Percentiles rank a stretch among this genome's conserved stretches.
These are phyloP conservation scores for Xanthorhoe spadicearia DNA, from an alignment of 2,888 invertebrate genomes.

Conservation along the genomic window DNA sequence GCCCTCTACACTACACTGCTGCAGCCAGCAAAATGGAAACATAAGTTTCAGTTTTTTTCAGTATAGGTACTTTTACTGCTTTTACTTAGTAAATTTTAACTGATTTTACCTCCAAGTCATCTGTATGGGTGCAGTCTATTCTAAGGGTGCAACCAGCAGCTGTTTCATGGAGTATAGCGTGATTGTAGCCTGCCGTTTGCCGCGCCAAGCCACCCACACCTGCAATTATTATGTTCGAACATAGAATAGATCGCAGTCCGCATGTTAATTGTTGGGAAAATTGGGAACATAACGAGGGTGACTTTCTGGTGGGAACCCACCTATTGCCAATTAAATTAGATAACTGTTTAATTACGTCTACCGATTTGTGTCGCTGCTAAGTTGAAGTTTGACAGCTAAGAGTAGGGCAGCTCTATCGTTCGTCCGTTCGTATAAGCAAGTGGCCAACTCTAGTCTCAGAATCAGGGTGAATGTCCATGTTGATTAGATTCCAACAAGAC, in stretches of 20 bases:
- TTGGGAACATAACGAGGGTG: conserved; percentile 74
- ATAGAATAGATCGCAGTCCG: conserved; percentile 41
- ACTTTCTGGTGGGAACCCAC: conserved; percentile 80
- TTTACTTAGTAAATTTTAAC: neutral
- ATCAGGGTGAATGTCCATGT: no score
- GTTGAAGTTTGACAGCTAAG: conserved; percentile 43
- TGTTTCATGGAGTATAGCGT: conserved; percentile 50
- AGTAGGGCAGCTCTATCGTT: conserved; percentile 17
- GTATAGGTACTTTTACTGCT: no score
- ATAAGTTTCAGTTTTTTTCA: no score
- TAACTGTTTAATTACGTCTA: conserved; percentile 78
- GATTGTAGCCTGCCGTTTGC: conserved; percentile 65
- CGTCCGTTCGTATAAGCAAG: no score
- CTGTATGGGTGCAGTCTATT: neutral
- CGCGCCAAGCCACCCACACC: conserved; percentile 61
- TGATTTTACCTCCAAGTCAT: neutral
- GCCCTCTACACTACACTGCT: no score
- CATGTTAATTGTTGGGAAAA: conserved; percentile 80
- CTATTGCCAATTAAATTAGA: conserved; percentile 83
- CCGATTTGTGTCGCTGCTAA: conserved; percentile 63
- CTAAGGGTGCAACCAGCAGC: conserved; percentile 23
- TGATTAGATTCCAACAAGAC: no score
- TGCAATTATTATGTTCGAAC: conserved; percentile 67
- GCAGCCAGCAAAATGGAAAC: no score
- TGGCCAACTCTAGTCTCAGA: conserved; percentile 12